Percentiles rank a stretch among this genome's conserved stretches.
Conservation (phyloP, 2,888 invertebrate species). For the Cryptocheilus praepositus region DNA sequence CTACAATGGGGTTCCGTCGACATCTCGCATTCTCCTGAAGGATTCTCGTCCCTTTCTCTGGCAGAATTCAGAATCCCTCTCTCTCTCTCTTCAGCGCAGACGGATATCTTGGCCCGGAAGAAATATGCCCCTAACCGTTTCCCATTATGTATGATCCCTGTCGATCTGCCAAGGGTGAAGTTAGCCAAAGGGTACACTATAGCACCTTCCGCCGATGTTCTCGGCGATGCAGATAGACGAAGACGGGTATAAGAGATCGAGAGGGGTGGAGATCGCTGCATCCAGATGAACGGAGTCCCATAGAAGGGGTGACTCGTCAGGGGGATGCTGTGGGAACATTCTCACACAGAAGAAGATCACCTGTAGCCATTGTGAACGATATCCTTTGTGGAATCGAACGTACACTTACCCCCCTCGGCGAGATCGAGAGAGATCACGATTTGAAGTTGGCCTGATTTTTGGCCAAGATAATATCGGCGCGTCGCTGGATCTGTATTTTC, state of each 20-base stretch:
- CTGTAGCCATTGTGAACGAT: constrained; percentile 64
- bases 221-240: constrained; percentile 32
- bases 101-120: constrained; percentile 54
- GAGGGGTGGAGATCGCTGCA: constrained; percentile 26
- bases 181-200: constrained; percentile 57
- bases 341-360: constrained; percentile 69
- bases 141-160: constrained; percentile 58
- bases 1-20: constrained; percentile 62
- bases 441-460: constrained; percentile 4
- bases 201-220: constrained; percentile 54
- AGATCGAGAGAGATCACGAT: constrained; percentile 52
- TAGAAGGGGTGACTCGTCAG: constrained; percentile 64
- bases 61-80: neutral
- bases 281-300: constrained; percentile 44
- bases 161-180: constrained; percentile 60
- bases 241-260: constrained; percentile 21
- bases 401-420: constrained; percentile 45
- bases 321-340: constrained; percentile 71
- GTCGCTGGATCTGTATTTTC: neutral
- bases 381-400: constrained; percentile 29
- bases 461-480: neutral
- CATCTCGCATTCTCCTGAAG: constrained; percentile 49
- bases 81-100: neutral
- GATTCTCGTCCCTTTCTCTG: constrained; percentile 32
- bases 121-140: constrained; percentile 70